Base-by-base conservation (phyloP, 2,113 vertebrate genomes). In the Limanda limanda region DNA sequence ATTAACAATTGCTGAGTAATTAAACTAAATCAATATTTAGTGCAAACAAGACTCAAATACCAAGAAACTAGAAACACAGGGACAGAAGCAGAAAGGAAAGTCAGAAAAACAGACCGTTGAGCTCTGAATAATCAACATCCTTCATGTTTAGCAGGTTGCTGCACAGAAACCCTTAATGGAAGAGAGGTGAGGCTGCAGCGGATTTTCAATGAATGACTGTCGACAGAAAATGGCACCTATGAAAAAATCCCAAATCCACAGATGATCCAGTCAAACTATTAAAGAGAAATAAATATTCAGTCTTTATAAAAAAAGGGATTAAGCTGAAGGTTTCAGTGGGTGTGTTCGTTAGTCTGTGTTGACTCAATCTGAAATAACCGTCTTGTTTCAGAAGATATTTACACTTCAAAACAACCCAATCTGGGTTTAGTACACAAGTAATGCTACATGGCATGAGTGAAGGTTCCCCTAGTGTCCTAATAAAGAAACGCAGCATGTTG, bases 381-480 rank as follows among this genome's bases (percentile, higher is more conserved):
- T 94, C 95, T 94, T 89, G 84, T 84, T 92, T 92, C 76, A 55
- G 61, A 42, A 84, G 66, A 87, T 96, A 98, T 97, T 96, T 98
- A 98, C 97, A 98, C 68, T 90, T 93, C 93, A 92, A 71, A 83
- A 66, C 92, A 91, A 95, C 96, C 96, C 96, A 68, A 90, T 92
- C 89, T 94, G 96, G 96, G 96, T 89, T 94, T 84, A 59, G 64
- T 82, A 89, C 40, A 55, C 76, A 78, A 52, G 27, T 91, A 94
- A 93, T 95, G 97, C 97, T 98, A 98, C 97, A 97, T 96, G 92
- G 95, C 94, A 95, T 95, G 94, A 94, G 93, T 91, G 93, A 93
- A 94, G 93, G 90, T 88, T 96, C 94, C 94, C 74, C 94, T 81
- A 76, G 59, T 31, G 80, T 78, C 76, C 69, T 58, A 31, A 31